phyloP scores from a whole-genome alignment of 2,888 invertebrate genomes.

The Parnassius orleans region DNA sequence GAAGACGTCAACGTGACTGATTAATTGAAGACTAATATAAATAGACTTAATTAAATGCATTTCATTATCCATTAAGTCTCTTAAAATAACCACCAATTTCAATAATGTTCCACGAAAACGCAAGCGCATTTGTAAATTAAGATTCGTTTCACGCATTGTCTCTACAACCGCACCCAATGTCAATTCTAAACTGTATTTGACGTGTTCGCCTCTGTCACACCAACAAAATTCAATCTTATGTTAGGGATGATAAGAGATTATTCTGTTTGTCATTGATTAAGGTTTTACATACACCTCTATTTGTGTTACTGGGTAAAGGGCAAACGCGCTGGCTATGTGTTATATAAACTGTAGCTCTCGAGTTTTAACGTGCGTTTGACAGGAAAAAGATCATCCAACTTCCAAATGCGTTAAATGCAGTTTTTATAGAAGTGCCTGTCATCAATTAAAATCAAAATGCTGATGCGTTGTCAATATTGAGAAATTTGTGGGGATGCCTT shows the following conservation, averaged over 20 bases:
- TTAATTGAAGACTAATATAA: too few species aligned
- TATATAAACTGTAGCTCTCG: slow-evolving; percentile 7
- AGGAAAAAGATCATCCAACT: neutral
- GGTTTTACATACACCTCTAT: slow-evolving; percentile 54
- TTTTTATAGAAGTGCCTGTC: too few species aligned
- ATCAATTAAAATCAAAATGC: too few species aligned
- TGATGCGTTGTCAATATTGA: too few species aligned
- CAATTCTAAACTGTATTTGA: slow-evolving; percentile 55
- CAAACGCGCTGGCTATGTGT: slow-evolving; percentile 43
- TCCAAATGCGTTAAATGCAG: too few species aligned
- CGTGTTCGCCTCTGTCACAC: slow-evolving; percentile 36
- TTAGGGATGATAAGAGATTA: slow-evolving; percentile 33
- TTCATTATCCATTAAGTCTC: neutral
- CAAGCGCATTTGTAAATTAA: slow-evolving; percentile 42
- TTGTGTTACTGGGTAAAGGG: slow-evolving; percentile 77
- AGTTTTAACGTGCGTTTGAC: neutral
- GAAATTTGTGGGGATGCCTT: too few species aligned
- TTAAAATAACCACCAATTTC: neutral
- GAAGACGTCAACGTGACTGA: too few species aligned
- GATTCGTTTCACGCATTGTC: slow-evolving; percentile 65
- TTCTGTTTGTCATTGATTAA: slow-evolving; percentile 44
- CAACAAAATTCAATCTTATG: slow-evolving; percentile 42
- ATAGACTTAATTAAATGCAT: neutral
- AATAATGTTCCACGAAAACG: slow-evolving; percentile 13
- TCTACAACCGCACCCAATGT: slow-evolving; percentile 57